Percentiles rank a stretch among this genome's conserved stretches.
phyloP scores from a whole-genome alignment of 1,140 invertebrate genomes.

The Ceratosolen fusciceps region DNA sequence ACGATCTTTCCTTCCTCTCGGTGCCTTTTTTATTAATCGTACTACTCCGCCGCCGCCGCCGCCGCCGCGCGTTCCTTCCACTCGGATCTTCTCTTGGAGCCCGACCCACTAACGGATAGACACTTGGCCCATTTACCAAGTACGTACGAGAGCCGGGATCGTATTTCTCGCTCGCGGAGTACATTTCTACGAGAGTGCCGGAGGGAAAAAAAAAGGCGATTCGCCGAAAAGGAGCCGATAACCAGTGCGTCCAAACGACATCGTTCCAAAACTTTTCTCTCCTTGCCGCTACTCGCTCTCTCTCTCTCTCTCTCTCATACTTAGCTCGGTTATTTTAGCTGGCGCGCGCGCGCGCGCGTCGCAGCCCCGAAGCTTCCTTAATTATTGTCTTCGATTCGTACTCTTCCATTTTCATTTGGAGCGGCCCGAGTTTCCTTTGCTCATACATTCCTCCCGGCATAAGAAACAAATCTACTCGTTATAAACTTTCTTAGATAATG shows the following conservation, averaged over 20 bases:
- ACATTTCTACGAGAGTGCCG: not conserved
- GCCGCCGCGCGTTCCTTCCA: too few species aligned
- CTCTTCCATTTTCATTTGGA: not conserved
- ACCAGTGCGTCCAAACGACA: not conserved
- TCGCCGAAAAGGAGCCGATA: not conserved
- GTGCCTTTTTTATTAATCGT: constrained; percentile 49
- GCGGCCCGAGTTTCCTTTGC: too few species aligned
- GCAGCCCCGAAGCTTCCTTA: not conserved
- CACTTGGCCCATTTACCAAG: constrained; percentile 54
- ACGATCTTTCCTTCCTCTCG: constrained; percentile 1
- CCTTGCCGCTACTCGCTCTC: too few species aligned
- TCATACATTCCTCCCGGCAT: too few species aligned
- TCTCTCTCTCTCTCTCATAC: not conserved
- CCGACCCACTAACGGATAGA: constrained; percentile 44
- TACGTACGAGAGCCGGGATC: constrained; percentile 49
- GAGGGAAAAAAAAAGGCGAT: constrained; percentile 11
- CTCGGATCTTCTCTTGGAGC: constrained; percentile 34
- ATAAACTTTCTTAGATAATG: too few species aligned
- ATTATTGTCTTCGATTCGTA: not conserved
- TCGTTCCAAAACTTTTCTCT: not conserved
- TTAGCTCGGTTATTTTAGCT: not conserved
- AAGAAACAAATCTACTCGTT: too few species aligned
- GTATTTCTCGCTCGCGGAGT: constrained; percentile 44
- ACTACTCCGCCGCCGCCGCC: too few species aligned
- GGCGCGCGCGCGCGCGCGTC: too few species aligned